Percentiles rank a stretch among this genome's conserved stretches.
Conservation (phyloP, 2,113 vertebrate species). For the Peromyscus californicus region DNA sequence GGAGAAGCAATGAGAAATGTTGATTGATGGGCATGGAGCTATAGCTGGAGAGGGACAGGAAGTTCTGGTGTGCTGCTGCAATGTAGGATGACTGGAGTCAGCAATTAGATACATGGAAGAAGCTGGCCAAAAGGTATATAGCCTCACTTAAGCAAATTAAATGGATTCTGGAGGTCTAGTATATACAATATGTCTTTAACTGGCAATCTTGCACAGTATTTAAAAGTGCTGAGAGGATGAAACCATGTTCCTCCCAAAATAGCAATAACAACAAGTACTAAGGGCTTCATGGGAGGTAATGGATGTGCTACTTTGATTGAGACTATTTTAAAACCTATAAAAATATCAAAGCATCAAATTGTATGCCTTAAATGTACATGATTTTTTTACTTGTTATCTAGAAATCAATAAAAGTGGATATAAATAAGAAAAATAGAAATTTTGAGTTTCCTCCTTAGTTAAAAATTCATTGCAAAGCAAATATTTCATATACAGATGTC, state of each 20-base stretch:
- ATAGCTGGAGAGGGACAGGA: not conserved
- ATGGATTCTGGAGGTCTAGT: not conserved
- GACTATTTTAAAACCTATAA: not conserved
- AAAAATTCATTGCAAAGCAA: not conserved
- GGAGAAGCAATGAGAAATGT: not conserved
- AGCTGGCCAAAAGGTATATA: not conserved
- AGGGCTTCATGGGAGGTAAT: not conserved
- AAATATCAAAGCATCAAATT: not conserved
- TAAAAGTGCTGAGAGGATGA: not conserved
- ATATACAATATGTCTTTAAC: not conserved
- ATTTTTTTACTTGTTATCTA: not conserved
- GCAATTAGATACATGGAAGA: not conserved
- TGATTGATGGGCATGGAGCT: not conserved
- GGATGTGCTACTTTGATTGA: not conserved
- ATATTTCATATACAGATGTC: not conserved
- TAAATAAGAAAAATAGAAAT: not conserved
- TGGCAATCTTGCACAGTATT: not conserved
- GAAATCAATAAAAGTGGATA: not conserved
- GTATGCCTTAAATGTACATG: not conserved
- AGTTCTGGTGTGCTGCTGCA: not conserved
- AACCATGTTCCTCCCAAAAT: not conserved
- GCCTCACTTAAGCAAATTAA: not conserved
- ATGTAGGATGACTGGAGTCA: not conserved
- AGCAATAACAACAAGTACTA: not conserved
- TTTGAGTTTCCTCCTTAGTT: constrained; percentile 25